Conservation (phyloP, 2,797 vertebrate genomes). For the Eospalax fontanierii region DNA sequence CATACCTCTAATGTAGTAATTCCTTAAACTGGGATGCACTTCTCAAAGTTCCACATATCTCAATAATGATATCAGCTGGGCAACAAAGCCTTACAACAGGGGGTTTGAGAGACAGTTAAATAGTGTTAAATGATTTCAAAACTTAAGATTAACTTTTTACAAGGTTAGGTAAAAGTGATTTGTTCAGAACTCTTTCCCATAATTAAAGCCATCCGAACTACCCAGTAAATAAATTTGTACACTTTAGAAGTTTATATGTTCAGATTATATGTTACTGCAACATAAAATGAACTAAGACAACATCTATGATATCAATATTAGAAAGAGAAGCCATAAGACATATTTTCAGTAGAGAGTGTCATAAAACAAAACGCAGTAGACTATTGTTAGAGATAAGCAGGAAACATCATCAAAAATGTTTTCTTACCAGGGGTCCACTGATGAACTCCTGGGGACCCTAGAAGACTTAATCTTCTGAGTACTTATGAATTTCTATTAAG, state of each 20-base stretch:
- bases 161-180: no score
- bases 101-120: not conserved
- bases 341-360: not conserved
- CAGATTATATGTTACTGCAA: not conserved
- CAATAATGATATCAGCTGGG: not conserved
- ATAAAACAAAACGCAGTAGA: not conserved
- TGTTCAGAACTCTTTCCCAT: no score
- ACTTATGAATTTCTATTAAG: constrained; percentile 20
- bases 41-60: not conserved
- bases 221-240: not conserved
- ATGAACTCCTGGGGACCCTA: not conserved
- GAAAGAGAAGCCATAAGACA: not conserved
- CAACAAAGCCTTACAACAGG: not conserved
- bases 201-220: not conserved
- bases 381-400: not conserved
- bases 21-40: not conserved
- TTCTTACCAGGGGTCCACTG: not conserved
- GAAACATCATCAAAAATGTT: not conserved
- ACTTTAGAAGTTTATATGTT: not conserved
- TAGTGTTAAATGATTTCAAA: no score
- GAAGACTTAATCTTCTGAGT: not conserved
- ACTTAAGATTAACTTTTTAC: no score
- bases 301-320: not conserved
- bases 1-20: not conserved
- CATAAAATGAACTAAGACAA: not conserved